A percentile compares a stretch with the other conserved stretches of the same genome.
These are phyloP conservation scores for Sus scrofa DNA, from an alignment of 2,113 vertebrate species.

Conservation along the genomic window T2T-Sscrofa CM000815.6:129327001-129327500, in stretches of 20 bases:
- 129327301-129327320: background rate
- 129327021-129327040: conserved; percentile 53
- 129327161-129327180: conserved; percentile 24
- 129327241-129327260: background rate
- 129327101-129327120: conserved; percentile 28
- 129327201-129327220: conserved; percentile 28
- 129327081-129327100: background rate
- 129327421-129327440: conserved; percentile 52
- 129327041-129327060: conserved; percentile 25
- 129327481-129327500: conserved; percentile 64
- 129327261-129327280: background rate
- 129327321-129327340: background rate
- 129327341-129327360: conserved; percentile 53
- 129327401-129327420: conserved; percentile 49
- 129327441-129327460: conserved; percentile 50
- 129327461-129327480: background rate
- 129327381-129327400: conserved; percentile 55
- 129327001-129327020: conserved; percentile 5
- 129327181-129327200: conserved; percentile 60
- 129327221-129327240: background rate
- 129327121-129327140: background rate
- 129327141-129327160: conserved; percentile 4
- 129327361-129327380: background rate
- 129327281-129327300: conserved; percentile 32
- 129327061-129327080: background rate